These are phyloP conservation scores for Myanophis thanlyinensis DNA, from an alignment of 2,113 vertebrate species.

Conservation along the genomic window DNA sequence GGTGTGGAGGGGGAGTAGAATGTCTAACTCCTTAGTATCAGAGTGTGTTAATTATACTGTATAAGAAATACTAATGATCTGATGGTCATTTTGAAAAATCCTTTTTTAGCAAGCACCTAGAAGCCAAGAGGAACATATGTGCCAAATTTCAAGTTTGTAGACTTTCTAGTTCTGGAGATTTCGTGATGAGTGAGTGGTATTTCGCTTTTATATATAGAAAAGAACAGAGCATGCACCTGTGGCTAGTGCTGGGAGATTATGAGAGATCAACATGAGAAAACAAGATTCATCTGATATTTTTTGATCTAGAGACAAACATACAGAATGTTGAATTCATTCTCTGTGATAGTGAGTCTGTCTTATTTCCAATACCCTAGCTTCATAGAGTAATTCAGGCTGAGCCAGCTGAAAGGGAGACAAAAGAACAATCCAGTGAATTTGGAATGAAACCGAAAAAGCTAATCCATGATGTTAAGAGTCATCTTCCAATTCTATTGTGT, in stretches of 20 bases:
- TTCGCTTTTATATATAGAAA: too few relatives aligned
- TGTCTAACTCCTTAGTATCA: too few relatives aligned
- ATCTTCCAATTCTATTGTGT: background rate
- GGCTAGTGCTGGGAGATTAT: background rate
- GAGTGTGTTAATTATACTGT: too few relatives aligned
- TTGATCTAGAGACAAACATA: background rate
- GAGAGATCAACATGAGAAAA: background rate
- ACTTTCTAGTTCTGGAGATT: too few relatives aligned
- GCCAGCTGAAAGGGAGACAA: background rate
- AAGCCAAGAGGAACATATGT: too few relatives aligned
- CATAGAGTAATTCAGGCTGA: background rate
- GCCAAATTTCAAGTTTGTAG: too few relatives aligned
- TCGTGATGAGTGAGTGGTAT: too few relatives aligned
- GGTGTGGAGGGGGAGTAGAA: too few relatives aligned
- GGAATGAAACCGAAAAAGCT: background rate
- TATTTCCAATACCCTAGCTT: background rate
- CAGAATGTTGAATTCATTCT: background rate
- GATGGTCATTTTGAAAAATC: too few relatives aligned
- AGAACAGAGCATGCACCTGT: background rate
- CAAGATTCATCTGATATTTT: background rate
- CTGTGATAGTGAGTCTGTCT: background rate
- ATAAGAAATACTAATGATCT: too few relatives aligned
- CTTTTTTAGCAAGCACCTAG: too few relatives aligned
- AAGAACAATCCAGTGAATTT: background rate
- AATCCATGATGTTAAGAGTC: background rate